phyloP scores from a whole-genome alignment of 2,113 vertebrate genomes.

The Thymallus thymallus region DNA sequence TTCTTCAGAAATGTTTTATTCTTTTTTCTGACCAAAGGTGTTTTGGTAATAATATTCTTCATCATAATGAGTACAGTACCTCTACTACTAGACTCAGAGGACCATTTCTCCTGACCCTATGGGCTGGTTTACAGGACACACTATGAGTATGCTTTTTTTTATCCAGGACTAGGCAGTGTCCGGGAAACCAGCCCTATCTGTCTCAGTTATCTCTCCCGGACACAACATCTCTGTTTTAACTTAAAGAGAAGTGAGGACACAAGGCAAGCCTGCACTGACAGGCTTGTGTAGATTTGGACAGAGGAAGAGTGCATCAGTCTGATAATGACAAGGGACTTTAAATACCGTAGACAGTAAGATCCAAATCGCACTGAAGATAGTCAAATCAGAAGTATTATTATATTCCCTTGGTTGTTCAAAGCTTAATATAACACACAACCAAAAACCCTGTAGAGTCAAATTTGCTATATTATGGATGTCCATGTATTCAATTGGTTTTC shows the following conservation, averaged over 20 bases:
- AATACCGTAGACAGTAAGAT: conserved; percentile 35
- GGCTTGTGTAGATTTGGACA: not conserved
- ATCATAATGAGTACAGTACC: no score
- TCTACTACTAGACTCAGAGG: no score
- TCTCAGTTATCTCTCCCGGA: conserved; percentile 32
- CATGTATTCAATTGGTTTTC: no score
- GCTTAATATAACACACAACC: not conserved
- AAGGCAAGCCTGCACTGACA: not conserved
- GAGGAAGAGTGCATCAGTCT: conserved; percentile 53
- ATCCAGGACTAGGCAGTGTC: not conserved
- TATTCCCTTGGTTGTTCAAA: conserved; percentile 8
- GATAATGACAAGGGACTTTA: conserved; percentile 50
- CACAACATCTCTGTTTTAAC: not conserved
- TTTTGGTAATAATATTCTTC: not conserved
- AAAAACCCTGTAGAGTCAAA: no score
- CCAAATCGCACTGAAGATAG: conserved; percentile 27
- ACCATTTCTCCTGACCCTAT: no score
- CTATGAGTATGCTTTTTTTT: not conserved
- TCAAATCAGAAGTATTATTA: not conserved
- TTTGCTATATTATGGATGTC: no score
- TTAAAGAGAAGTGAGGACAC: not conserved
- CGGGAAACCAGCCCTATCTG: conserved; percentile 14
- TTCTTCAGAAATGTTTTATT: not conserved
- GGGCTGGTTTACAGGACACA: not conserved
- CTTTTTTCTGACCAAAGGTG: not conserved